Evolutionary conservation across 2,797 vertebrate genomes (phyloP), one percentile per base, ranked within the genome.

Genomic region (Hafferia zeledoni): DNA sequence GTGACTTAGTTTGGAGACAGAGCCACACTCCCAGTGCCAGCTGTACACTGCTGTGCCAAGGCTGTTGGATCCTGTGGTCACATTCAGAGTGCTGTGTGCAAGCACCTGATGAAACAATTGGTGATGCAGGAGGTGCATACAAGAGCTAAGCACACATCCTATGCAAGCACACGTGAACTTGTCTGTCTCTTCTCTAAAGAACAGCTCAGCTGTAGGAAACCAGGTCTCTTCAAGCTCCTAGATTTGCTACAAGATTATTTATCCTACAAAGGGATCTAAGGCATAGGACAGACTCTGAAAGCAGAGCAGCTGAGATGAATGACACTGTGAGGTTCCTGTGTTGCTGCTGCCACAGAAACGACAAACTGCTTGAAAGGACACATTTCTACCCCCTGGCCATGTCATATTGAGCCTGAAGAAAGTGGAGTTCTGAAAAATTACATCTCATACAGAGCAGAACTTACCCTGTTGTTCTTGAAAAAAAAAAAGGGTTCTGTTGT

Each of bases 81-180:
- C 25, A 20, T 57, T 71, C 2, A 1, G 47, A 55, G 16, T 1
- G 0, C 4, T 16, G 33, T 28, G 27, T 77, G 41, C 37, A n/a
- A 49, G 16, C 23, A 35, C 13, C 8, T 43, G 69, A 24, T 68
- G 49, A 50, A 24, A n/a, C 39, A 47, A 10, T 4, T 25, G 43
- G 11, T 35, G 24, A 11, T 4, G 1, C 1, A n/a, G 52, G 68
- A 70, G 35, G 18, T 12, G 35, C 63, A 44, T 27, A 6, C 31
- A 46, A 17, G 6, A 44, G n/a, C 46, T 31, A 31, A 87, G 39
- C 35, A 16, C 1, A 0, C 6, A 5, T 19, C 3, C 13, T 30
- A 0, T 10, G 17, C 25, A 82, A 4, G 55, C 46, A 17, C 24
- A 6, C 0, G 0, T 12, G 47, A 76, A 43, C 1, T 3, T 25